Evolutionary conservation across 2,888 invertebrate genomes (phyloP), one percentile per base, ranked within the genome.

Genomic region (Uloborus plumipes): DNA sequence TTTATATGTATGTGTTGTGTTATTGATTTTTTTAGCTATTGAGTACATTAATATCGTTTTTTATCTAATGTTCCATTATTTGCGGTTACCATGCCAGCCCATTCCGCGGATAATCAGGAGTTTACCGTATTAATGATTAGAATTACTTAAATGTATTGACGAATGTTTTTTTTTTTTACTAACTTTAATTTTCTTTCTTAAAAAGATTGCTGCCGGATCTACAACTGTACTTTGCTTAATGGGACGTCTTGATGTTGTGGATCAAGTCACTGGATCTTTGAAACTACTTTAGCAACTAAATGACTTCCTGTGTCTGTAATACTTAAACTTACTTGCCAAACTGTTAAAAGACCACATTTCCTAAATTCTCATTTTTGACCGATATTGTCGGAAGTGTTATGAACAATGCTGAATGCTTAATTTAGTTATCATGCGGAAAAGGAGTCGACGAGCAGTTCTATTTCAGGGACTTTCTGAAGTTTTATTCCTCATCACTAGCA

Each of bases 141-240:
- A 26, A 26, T 26, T 26, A 26, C 4, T 26, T 26, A 26, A 26
- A 26, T 26, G 26, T 26, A 39, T 39, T 11, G 7, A 39, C 3
- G 9, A 39, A 39, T 9, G 9, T 11, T 1, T 7, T 39, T 64
- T 64, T 64, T 47, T 47, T 47, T 16, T n/a, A 7, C 13, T 7
- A 7, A 15, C 6, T 62, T 18, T 22, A 3, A n/a, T 77, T 26
- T 20, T 58, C 49, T 22, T 69, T 65, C 20, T 69, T 82, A 49
- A 26, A 26, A 26, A 86, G 87, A 86, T 87, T 50, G 86, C 87
- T 4, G 84, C 85, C 16, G 88, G 88, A 6, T 86, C 87, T 3
- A 85, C 86, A 13, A 88, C 88, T 15, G 88, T 88, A 47, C 79
- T 88, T 50, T 85, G 85, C 26, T 76, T 88, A 26, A 87, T 88